These are phyloP conservation scores for Pseudomyrmex pallidus DNA, from an alignment of 1,140 invertebrate species.

Conservation along the genomic window DNA sequence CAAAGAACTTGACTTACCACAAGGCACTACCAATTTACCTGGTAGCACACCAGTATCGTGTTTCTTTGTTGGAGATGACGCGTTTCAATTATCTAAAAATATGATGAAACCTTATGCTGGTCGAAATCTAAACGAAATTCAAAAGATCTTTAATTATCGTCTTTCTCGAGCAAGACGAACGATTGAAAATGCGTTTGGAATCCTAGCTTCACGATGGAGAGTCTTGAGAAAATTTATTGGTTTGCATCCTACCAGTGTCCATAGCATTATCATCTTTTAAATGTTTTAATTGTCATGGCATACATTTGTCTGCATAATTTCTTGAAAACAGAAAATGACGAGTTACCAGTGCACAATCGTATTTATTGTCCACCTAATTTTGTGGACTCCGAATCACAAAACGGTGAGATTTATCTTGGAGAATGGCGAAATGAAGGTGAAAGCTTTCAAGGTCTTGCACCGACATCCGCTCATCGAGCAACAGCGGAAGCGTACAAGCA, in stretches of 20 bases:
- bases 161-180: background rate
- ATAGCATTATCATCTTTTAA: no score
- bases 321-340: background rate
- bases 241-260: background rate
- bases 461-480: background rate
- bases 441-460: background rate
- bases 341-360: background rate
- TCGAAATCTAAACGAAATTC: background rate
- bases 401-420: background rate
- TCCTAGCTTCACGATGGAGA: background rate
- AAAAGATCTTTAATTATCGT: constrained; percentile 5
- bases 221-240: background rate
- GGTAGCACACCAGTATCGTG: background rate
- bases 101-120: constrained; percentile 17
- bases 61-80: constrained; percentile 11
- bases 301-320: constrained; percentile 10
- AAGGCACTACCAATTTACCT: background rate
- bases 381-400: background rate
- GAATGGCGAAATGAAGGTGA: constrained; percentile 13
- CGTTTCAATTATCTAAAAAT: background rate
- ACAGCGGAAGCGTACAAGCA: background rate
- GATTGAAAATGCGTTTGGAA: constrained; percentile 2
- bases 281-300: background rate
- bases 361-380: background rate
- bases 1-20: background rate